phyloP scores from a whole-genome alignment of 2,113 vertebrate species.

The Tichodroma muraria region DNA sequence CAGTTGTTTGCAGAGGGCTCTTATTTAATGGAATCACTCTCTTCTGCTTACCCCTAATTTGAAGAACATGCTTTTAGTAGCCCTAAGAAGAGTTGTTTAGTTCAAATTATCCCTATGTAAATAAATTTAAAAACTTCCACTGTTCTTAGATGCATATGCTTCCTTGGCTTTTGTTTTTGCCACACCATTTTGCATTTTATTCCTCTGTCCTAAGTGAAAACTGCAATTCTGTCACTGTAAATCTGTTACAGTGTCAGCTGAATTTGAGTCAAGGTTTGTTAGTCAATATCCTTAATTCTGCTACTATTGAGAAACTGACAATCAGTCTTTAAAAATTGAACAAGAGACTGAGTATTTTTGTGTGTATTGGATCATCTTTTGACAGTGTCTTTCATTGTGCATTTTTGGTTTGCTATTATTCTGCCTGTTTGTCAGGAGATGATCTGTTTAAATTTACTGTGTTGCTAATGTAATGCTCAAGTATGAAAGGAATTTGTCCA shows the following conservation, averaged over 20 bases:
- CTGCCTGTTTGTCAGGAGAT: background rate
- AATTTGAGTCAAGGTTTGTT: background rate
- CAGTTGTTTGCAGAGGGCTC: background rate
- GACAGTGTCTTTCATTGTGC: background rate
- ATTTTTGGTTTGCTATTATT: background rate
- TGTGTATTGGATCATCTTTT: background rate
- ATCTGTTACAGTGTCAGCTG: conserved; percentile 20
- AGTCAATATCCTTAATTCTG: background rate
- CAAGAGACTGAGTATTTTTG: background rate
- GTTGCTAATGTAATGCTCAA: background rate
- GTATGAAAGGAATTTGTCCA: background rate
- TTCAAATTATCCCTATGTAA: background rate
- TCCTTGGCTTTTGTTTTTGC: conserved; percentile 47
- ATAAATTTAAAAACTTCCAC: background rate
- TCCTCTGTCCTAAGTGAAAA: conserved; percentile 25
- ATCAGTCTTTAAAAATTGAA: background rate
- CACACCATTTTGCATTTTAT: conserved; percentile 39
- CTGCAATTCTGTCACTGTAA: background rate
- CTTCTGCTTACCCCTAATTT: background rate
- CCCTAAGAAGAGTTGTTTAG: conserved; percentile 36
- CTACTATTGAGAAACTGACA: background rate
- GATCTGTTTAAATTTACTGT: background rate
- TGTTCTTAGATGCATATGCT: conserved; percentile 23
- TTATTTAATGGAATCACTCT: background rate
- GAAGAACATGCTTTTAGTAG: conserved; percentile 36